Evolutionary conservation across 2,113 vertebrate species (phyloP).

Genomic region (Polyodon spathula): DNA sequence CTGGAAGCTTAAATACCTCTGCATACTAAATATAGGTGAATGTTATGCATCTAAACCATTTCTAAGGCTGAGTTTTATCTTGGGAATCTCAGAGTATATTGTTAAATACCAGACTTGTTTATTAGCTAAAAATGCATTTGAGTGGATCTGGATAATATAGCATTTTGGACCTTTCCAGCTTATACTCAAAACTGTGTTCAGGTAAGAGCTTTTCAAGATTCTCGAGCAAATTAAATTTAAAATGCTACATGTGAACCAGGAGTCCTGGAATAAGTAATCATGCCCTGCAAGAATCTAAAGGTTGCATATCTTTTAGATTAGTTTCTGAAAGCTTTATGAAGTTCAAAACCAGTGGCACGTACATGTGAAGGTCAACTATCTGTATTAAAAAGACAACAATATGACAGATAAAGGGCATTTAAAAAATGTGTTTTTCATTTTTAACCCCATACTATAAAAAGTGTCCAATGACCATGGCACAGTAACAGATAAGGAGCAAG

Average conservation of each 20-base stretch:
- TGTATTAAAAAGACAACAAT: constrained; percentile 24
- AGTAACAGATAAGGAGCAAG: too few species aligned
- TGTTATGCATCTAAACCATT: not conserved
- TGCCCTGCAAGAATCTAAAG: constrained; percentile 46
- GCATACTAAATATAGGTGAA: too few species aligned
- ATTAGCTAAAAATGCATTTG: not conserved
- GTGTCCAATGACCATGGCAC: not conserved
- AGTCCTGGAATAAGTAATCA: constrained; percentile 43
- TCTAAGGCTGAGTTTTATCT: not conserved
- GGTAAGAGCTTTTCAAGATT: constrained; percentile 48
- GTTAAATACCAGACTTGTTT: not conserved
- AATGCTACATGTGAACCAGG: constrained; percentile 42
- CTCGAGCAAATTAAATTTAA: constrained; percentile 56
- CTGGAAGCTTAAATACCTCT: too few species aligned
- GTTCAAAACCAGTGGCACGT: constrained; percentile 40
- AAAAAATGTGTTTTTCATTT: constrained; percentile 30
- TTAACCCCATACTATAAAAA: constrained; percentile 10
- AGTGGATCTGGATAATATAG: not conserved
- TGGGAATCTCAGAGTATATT: not conserved
- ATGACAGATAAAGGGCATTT: constrained; percentile 34
- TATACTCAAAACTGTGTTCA: constrained; percentile 39
- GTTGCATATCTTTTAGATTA: constrained; percentile 37
- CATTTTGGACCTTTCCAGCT: constrained; percentile 51
- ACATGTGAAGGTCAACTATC: constrained; percentile 12
- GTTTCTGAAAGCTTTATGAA: constrained; percentile 30